A percentile compares a stretch with the other conserved stretches of the same genome.
Conservation (phyloP, 2,797 vertebrate genomes). For the Pyrocephalus nanus region DNA sequence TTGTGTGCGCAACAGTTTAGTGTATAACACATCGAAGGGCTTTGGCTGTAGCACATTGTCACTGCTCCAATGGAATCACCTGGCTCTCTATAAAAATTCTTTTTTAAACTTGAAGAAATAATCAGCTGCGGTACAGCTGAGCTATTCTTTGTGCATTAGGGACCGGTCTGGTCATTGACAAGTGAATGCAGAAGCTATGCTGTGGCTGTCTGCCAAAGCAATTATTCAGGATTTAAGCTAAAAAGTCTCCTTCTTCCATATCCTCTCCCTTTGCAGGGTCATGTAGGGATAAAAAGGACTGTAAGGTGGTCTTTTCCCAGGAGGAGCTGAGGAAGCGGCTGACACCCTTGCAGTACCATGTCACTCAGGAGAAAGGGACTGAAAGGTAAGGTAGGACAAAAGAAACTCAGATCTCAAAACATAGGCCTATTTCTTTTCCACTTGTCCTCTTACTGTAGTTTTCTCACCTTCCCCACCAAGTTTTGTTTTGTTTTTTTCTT, state of each 20-base stretch:
- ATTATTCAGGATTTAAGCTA: conserved; percentile 74
- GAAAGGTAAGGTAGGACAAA: conserved; percentile 84
- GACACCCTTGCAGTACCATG: conserved; percentile 90
- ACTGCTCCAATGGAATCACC: conserved; percentile 63
- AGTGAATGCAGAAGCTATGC: conserved; percentile 72
- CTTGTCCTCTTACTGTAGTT: background rate
- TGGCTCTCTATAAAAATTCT: conserved; percentile 53
- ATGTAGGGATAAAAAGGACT: conserved; percentile 88
- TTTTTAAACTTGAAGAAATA: conserved; percentile 68
- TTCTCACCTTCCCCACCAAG: conserved; percentile 18
- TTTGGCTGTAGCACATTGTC: conserved; percentile 75
- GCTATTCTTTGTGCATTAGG: conserved; percentile 63
- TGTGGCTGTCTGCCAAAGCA: conserved; percentile 72
- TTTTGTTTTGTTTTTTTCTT: background rate
- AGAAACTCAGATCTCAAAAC: background rate
- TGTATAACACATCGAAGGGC: conserved; percentile 34
- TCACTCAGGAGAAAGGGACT: conserved; percentile 96
- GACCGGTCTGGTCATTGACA: conserved; percentile 73
- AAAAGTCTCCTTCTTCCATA: conserved; percentile 69
- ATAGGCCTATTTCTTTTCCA: background rate
- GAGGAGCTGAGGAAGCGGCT: conserved; percentile 92
- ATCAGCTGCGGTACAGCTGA: conserved; percentile 69
- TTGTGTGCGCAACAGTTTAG: background rate
- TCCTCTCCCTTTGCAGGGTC: conserved; percentile 83
- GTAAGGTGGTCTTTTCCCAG: conserved; percentile 88